phyloP scores from a whole-genome alignment of 2,888 invertebrate genomes.

The Mythimna loreyi region DNA sequence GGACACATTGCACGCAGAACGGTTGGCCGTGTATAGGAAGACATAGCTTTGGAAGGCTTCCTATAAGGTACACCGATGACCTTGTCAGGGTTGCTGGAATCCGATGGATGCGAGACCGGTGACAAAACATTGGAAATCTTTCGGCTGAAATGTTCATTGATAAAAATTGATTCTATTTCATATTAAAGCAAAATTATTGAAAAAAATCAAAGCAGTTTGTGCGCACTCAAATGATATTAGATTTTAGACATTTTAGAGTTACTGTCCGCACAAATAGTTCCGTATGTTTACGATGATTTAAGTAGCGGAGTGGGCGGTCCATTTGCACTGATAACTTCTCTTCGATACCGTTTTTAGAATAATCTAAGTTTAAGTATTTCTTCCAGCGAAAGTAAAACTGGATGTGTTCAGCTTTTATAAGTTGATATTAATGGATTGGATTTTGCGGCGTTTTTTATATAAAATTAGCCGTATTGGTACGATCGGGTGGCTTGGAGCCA shows the following conservation, averaged over 20 bases:
- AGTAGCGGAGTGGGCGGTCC: constrained; percentile 58
- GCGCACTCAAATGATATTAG: no score
- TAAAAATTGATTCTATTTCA: no score
- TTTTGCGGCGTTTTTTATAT: background rate
- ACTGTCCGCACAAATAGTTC: background rate
- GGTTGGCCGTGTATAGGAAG: no score
- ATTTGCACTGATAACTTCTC: constrained; percentile 63
- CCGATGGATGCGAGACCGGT: no score
- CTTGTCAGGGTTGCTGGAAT: no score
- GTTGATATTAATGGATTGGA: constrained; percentile 11
- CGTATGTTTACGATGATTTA: constrained; percentile 56
- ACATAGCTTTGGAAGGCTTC: no score
- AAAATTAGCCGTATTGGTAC: background rate
- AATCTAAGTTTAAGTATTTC: constrained; percentile 56
- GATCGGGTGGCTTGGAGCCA: background rate
- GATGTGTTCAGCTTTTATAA: constrained; percentile 24
- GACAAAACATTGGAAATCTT: no score
- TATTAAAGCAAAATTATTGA: no score
- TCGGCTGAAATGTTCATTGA: no score
- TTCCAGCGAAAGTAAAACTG: constrained; percentile 22
- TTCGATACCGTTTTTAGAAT: constrained; percentile 56
- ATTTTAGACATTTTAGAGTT: background rate
- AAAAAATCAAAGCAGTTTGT: no score
- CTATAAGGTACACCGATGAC: no score
- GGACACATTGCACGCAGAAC: no score